Percentiles rank a stretch among this genome's conserved stretches.
Evolutionary conservation across 1,140 invertebrate species (phyloP).

Genomic region (Oreohelix idahoensis): DNA sequence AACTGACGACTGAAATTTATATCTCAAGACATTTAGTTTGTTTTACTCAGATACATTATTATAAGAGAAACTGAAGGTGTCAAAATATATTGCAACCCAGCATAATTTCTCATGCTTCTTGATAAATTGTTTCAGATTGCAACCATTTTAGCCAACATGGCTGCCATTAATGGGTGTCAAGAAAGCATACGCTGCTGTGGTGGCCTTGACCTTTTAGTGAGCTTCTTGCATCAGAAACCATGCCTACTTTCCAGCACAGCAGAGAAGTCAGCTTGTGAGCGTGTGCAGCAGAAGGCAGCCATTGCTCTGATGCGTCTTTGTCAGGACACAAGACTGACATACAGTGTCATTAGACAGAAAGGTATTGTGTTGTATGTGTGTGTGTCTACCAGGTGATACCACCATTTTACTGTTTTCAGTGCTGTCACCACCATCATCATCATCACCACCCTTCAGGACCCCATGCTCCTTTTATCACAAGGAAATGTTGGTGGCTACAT

Average conservation of each 20-base stretch:
- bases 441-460: too few species aligned
- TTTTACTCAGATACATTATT: too few species aligned
- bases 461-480: too few species aligned
- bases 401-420: too few species aligned
- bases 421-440: too few species aligned
- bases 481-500: too few species aligned
- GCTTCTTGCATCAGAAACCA: slow-evolving; percentile 82
- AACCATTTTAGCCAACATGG: slow-evolving; percentile 86
- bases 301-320: slow-evolving; percentile 88
- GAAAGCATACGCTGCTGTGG: slow-evolving; percentile 77
- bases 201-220: slow-evolving; percentile 82
- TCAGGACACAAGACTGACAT: slow-evolving; percentile 81
- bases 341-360: slow-evolving; percentile 83
- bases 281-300: slow-evolving; percentile 87
- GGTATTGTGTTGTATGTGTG: slow-evolving; percentile 71
- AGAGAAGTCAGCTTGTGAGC: slow-evolving; percentile 80
- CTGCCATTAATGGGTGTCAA: slow-evolving; percentile 79
- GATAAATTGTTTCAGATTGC: slow-evolving; percentile 75
- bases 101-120: slow-evolving; percentile 24
- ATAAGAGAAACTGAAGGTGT: too few species aligned
- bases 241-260: slow-evolving; percentile 74
- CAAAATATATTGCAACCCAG: too few species aligned
- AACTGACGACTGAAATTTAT: too few species aligned
- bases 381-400: too few species aligned
- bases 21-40: too few species aligned